Evolutionary conservation across 2,888 invertebrate genomes (phyloP), one percentile per base, ranked within the genome.

Genomic region (Melanchra persicariae): DNA sequence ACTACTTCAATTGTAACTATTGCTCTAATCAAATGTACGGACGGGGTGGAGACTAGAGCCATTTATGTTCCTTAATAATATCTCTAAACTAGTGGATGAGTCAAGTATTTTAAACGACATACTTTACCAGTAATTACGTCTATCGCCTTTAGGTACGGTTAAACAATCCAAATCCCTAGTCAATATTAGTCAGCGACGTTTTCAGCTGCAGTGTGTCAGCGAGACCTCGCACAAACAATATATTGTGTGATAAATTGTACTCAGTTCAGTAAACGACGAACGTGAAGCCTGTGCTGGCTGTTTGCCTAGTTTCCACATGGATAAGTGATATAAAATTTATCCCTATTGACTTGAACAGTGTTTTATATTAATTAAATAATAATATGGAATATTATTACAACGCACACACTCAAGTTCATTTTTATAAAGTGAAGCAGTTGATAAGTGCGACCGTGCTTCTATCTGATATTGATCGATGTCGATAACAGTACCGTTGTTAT

Each of bases 241-340:
- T 84, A 85, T 76, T 83, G 81, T 79, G 37, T 52, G 54, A 83
- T 81, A 72, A 85, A 82, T 85, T 86, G 86, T 79, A 85, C 83
- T 89, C 87, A 88, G 88, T 91, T 88, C 87, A 87, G 87, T 87
- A 89, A 90, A 88, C 88, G 87, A 72, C 82, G 79, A 85, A 86
- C 82, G 85, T 83, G 87, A 83, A 88, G 89, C 87, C 85, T 88
- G 89, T 85, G 76, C 85, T 83, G 80, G 79, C 76, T 69, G 70
- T 85, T 83, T 83, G 78, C 77, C 78, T 72, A 68, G 70, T 76
- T 73, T 74, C 71, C 55, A 69, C 43, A 52, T 40, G 66, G 30
- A 67, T 74, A 70, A 40, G 17, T 83, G 54, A 58, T 66, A 60
- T 70, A 47, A 43, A 40, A 70, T 73, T 67, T 73, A 66, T 74